Conservation (phyloP, 2,888 invertebrate genomes). For the Volucella bombylans region DNA sequence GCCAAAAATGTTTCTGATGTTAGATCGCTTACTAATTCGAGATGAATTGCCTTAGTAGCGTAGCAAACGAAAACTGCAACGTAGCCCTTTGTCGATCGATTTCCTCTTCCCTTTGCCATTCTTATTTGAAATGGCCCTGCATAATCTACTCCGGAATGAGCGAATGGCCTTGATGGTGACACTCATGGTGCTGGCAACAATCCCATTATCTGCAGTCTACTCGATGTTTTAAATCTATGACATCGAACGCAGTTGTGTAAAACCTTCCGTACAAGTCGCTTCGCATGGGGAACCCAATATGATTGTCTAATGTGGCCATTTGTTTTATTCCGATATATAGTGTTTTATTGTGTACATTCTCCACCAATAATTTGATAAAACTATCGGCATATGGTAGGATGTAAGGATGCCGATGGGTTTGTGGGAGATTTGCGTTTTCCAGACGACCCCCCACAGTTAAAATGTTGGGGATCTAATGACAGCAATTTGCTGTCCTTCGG, state of each 20-base stretch:
- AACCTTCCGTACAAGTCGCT: background rate
- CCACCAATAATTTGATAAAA: constrained; percentile 3
- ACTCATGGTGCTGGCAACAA: too few relatives aligned
- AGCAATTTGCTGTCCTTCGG: background rate
- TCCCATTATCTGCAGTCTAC: background rate
- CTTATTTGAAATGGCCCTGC: constrained; percentile 5
- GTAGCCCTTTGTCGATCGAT: background rate
- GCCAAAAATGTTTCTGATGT: too few relatives aligned
- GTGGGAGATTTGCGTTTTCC: constrained; percentile 15
- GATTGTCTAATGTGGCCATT: background rate
- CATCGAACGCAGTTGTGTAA: background rate
- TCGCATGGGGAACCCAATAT: background rate
- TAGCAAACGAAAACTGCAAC: background rate
- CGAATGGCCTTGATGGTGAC: constrained; percentile 6
- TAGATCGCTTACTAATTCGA: too few relatives aligned
- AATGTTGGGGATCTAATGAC: constrained; percentile 1
- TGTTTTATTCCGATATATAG: background rate
- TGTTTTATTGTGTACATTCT: background rate
- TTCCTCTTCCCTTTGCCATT: constrained; percentile 8
- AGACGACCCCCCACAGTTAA: background rate
- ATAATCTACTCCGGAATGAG: constrained; percentile 2
- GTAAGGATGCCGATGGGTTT: constrained; percentile 10
- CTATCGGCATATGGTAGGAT: constrained; percentile 6
- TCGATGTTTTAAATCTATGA: background rate
- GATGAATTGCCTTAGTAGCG: constrained; percentile 12